Evolutionary conservation across 2,113 vertebrate genomes (phyloP), one percentile per base, ranked within the genome.

Genomic region (Romanogobio albipinnatus): DNA sequence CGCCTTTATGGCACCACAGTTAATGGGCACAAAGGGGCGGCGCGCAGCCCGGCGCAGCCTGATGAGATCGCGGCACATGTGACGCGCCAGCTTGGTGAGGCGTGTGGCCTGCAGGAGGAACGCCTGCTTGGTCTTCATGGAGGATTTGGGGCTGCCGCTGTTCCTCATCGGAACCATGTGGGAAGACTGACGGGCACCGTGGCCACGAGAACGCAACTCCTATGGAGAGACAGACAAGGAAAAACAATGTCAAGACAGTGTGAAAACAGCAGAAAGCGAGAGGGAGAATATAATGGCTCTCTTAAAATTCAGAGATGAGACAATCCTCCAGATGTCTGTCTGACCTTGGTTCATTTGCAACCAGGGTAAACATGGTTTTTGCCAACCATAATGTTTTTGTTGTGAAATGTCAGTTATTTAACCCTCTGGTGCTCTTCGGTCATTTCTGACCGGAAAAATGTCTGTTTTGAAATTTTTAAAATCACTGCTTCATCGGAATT

Each of bases 1-100:
- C 96, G 98, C 98, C 96, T 97, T 98, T 97, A 99, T 96, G 96
- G 98, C 97, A 94, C 97, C 98, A 97, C 96, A 98, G 96, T 99
- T 98, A 97, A 99, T 98, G 95, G 97, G 97, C 93, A 98, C 96
- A 98, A 98, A 99, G 88, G 98, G 98, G 89, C 96, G 96, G 96
- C 98, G 96, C 17, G 97, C 98, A 81, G 98, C 97, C 85, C 96
- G 97, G 93, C 96, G 97, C 96, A 98, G 96, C 93, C 94, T 96
- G 90, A 99, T 97, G 93, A 97, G 94, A 89, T 98, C 97, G 93
- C 96, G 97, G 96, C 98, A 99, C 96, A 98, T 97, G 95, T 98
- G 97, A 87, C 97, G 97, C 85, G 98, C 97, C 95, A 98, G 94
- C 93, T 98, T 98, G 94, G 98, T 99, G 95, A 98, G 96, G 86